Conservation (phyloP, 2,113 vertebrate genomes). For the Hydropotes inermis region DNA sequence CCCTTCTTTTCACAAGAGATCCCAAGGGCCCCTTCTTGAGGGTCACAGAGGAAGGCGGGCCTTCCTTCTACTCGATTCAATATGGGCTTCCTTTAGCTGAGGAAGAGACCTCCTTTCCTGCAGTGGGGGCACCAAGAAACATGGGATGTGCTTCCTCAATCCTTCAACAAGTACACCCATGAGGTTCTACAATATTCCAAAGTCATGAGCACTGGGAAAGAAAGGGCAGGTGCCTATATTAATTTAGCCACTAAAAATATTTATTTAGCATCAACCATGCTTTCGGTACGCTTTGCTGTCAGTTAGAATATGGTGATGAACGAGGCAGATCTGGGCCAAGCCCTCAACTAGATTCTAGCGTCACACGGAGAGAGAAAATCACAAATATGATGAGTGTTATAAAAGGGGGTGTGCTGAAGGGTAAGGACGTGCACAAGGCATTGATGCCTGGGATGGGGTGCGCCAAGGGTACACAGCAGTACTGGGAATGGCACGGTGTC, state of each 20-base stretch:
- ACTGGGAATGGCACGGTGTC: fast-evolving
- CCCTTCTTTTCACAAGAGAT: background rate
- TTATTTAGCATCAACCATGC: background rate
- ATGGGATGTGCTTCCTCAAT: fast-evolving
- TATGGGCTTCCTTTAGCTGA: background rate
- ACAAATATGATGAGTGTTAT: fast-evolving
- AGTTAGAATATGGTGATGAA: background rate
- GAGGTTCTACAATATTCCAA: background rate
- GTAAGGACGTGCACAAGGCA: fast-evolving
- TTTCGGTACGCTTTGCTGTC: background rate
- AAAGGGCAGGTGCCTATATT: background rate
- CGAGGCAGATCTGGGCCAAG: background rate
- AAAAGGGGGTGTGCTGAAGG: background rate
- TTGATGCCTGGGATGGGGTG: fast-evolving
- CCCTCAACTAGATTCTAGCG: background rate
- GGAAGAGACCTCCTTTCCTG: background rate
- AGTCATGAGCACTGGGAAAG: background rate
- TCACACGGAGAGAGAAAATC: background rate
- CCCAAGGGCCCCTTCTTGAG: background rate
- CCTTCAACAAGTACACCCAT: background rate
- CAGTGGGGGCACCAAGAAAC: fast-evolving
- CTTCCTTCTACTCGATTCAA: background rate
- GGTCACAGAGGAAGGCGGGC: background rate
- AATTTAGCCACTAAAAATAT: background rate
- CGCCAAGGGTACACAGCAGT: background rate